These are phyloP conservation scores for Perccottus glenii DNA, from an alignment of 2,113 vertebrate species.

Conservation along the genomic window DNA sequence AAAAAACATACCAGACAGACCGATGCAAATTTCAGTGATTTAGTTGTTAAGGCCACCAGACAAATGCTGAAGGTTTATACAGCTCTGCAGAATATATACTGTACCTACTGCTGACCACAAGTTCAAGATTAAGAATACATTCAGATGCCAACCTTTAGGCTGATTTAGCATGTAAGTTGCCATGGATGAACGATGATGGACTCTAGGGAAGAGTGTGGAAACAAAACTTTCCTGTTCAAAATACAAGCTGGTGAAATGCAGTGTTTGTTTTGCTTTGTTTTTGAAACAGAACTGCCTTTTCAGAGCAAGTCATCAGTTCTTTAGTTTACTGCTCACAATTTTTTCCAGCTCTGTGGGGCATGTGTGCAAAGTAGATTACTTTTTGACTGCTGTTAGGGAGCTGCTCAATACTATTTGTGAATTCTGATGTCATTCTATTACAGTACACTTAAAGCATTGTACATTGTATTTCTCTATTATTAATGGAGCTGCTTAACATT, in stretches of 20 bases:
- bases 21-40: too few species aligned
- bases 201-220: background rate
- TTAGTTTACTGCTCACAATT: background rate
- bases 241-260: background rate
- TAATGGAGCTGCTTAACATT: constrained; percentile 37
- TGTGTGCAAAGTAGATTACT: background rate
- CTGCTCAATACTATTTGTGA: constrained; percentile 22
- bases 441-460: constrained; percentile 12
- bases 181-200: background rate
- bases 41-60: too few species aligned
- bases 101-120: too few species aligned
- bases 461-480: constrained; percentile 31
- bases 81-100: too few species aligned
- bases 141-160: too few species aligned
- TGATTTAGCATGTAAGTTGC: background rate
- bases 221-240: background rate
- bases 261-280: constrained; percentile 1
- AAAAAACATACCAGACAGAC: too few species aligned
- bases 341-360: constrained; percentile 1
- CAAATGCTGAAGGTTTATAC: too few species aligned
- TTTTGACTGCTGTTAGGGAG: constrained; percentile 17
- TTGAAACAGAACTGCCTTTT: background rate
- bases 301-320: background rate
- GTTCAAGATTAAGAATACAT: too few species aligned
- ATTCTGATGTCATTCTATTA: constrained; percentile 14